Evolutionary conservation across 2,113 vertebrate genomes (phyloP), one percentile per base, ranked within the genome.

Genomic region (Chloropsis cyanopogon): DNA sequence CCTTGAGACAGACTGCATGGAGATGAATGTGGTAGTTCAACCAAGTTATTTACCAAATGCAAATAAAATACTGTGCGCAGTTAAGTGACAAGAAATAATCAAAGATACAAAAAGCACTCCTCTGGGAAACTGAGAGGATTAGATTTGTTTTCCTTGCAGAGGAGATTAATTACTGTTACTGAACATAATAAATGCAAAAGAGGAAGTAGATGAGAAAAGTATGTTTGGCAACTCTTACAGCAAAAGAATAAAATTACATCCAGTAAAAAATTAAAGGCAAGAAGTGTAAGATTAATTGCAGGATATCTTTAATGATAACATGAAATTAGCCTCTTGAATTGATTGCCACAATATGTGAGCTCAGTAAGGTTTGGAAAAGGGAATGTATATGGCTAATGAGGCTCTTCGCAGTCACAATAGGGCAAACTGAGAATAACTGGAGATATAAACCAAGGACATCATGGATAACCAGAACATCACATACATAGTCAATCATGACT

Each of bases 121-220:
- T 87, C 60, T 89, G 69, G 76, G 82, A 87, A 19, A 84, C 54
- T 24, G 49, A 78, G 44, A 85, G 50, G 66, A 93, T 92, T 80
- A 95, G 20, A 14, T 87, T 92, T 94, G 63, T 91, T 95, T 96
- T 57, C 49, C n/a, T 93, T 88, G 63, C 57, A 91, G 65, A 84
- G 17, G 53, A 94, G 53, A 94, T 94, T 95, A 95, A 90, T 85
- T 90, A 60, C 49, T 61, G 53, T 75, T 91, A 82, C 52, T 91
- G 57, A 90, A 82, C 14, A 42, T 72, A 91, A 82, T 52, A 94
- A 64, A 82, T 80, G 50, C 37, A 69, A 53, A 82, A 82, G n/a
- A 72, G 28, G 31, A 93, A 82, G 90, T 25, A 76, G 65, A 87
- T 60, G 44, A 89, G 31, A 54, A 79, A 90, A 85, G 18, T 41